Percentiles rank a stretch among this genome's conserved stretches.
Conservation (phyloP, 2,113 vertebrate species). For the Carassius gibelio region DNA sequence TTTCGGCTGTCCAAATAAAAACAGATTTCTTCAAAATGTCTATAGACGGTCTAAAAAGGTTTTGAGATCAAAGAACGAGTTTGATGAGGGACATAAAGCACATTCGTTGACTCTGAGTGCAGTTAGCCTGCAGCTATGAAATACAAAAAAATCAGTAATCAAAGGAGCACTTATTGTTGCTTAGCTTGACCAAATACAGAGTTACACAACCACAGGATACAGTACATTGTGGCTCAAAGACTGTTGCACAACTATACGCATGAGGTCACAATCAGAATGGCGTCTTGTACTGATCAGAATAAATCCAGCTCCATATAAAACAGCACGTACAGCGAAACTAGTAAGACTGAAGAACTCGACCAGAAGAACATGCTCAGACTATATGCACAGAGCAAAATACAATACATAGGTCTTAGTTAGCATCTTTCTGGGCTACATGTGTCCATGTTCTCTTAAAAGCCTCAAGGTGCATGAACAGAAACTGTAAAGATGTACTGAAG, state of each 20-base stretch:
- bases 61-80: background rate
- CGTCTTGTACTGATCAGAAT: background rate
- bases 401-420: background rate
- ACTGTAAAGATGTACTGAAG: background rate
- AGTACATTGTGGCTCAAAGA: background rate
- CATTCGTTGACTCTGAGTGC: background rate
- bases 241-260: background rate
- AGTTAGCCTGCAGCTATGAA: background rate
- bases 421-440: background rate
- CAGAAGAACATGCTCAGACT: background rate
- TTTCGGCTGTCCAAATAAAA: background rate
- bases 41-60: background rate
- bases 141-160: background rate
- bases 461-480: background rate
- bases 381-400: background rate
- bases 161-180: conserved; percentile 1
- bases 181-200: conserved; percentile 11
- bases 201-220: background rate
- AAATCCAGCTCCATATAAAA: background rate
- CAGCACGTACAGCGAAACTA: background rate
- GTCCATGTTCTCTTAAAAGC: background rate
- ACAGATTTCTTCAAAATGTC: background rate
- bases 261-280: background rate
- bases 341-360: background rate
- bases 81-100: too few species aligned